Percentiles rank a stretch among this genome's conserved stretches.
phyloP scores from a whole-genome alignment of 1,140 invertebrate genomes.

The Ceratosolen solmsi region DNA sequence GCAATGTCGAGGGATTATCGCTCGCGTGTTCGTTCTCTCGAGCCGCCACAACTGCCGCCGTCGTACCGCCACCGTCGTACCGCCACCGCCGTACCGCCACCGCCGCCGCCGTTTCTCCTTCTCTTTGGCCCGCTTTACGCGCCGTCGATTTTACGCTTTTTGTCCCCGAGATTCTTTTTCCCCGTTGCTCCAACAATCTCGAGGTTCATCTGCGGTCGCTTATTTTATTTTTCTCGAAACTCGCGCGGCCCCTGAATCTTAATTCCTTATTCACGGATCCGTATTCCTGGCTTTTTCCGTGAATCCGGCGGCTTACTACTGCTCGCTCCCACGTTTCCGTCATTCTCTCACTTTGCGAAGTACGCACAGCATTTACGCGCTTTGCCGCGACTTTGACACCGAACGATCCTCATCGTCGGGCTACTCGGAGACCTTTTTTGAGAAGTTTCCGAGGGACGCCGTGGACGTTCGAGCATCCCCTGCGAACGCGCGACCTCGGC shows the following conservation, averaged over 20 bases:
- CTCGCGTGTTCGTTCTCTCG: background rate
- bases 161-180: constrained; percentile 1
- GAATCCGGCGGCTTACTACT: background rate
- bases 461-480: too few relatives aligned
- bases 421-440: too few relatives aligned
- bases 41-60: background rate
- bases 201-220: constrained; percentile 37
- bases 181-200: constrained; percentile 20
- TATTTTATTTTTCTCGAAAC: constrained; percentile 39
- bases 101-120: background rate
- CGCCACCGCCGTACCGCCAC: background rate
- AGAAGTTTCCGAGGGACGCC: too few relatives aligned
- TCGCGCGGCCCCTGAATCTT: constrained; percentile 39
- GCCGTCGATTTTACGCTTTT: constrained; percentile 45
- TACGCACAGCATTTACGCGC: background rate
- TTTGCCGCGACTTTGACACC: too few relatives aligned
- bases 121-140: constrained; percentile 5
- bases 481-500: too few relatives aligned
- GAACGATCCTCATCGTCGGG: too few relatives aligned
- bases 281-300: constrained; percentile 36
- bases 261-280: constrained; percentile 45
- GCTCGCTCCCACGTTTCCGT: background rate
- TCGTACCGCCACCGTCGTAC: background rate
- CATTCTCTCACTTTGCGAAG: constrained; percentile 14
- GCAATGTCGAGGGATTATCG: constrained; percentile 10